Evolutionary conservation across 2,888 invertebrate species (phyloP).

Genomic region (Latrodectus hesperus): DNA sequence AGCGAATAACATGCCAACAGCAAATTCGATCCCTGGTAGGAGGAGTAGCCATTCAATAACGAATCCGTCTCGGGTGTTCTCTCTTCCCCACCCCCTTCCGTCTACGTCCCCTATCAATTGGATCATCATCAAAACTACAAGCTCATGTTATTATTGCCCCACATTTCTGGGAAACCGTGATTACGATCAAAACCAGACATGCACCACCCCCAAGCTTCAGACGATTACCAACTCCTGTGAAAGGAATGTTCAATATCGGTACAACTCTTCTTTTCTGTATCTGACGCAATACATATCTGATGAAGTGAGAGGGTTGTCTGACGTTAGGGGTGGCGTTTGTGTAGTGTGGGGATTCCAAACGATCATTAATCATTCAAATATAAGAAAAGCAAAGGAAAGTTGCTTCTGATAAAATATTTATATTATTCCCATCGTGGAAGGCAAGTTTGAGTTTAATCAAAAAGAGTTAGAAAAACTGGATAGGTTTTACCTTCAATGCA

Average conservation of each 20-base stretch:
- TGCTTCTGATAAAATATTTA: slow-evolving; percentile 25
- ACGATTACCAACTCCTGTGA: neutral
- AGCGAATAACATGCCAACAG: too few species aligned
- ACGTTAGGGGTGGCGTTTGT: neutral
- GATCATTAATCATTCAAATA: slow-evolving; percentile 46
- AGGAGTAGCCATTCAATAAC: neutral
- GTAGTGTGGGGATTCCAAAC: slow-evolving; percentile 6
- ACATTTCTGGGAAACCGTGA: neutral
- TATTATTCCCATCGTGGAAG: slow-evolving; percentile 2
- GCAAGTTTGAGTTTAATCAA: too few species aligned
- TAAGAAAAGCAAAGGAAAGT: slow-evolving; percentile 1
- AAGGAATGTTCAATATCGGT: slow-evolving; percentile 5
- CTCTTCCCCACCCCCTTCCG: neutral
- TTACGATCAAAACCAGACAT: slow-evolving; percentile 46
- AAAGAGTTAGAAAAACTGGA: too few species aligned
- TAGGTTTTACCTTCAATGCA: too few species aligned
- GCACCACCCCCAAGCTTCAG: slow-evolving; percentile 1
- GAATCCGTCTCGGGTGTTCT: neutral
- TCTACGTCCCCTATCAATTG: slow-evolving; percentile 27
- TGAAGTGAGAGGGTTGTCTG: slow-evolving; percentile 10
- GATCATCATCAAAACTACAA: slow-evolving; percentile 23
- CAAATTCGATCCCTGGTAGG: too few species aligned
- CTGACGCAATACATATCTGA: slow-evolving; percentile 42
- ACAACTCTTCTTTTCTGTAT: slow-evolving; percentile 1
- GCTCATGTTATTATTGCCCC: slow-evolving; percentile 32